phyloP scores from a whole-genome alignment of 2,888 invertebrate genomes.

The Lasioglossum lativentre region DNA sequence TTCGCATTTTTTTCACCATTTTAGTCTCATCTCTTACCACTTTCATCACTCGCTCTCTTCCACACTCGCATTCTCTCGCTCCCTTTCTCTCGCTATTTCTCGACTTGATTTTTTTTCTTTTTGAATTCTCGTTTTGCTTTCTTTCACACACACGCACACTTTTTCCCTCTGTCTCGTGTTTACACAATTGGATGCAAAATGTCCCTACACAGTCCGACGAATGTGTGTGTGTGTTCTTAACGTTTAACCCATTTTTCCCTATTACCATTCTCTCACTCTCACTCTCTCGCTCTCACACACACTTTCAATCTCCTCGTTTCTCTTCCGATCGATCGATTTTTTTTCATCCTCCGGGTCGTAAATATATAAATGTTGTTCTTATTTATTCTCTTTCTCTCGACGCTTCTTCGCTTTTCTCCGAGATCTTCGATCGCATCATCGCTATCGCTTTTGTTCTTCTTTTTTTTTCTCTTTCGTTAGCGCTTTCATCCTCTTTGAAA shows the following conservation, averaged over 20 bases:
- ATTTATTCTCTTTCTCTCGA: constrained; percentile 38
- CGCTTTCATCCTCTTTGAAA: constrained; percentile 37
- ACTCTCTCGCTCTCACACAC: neutral
- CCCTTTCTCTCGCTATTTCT: constrained; percentile 57
- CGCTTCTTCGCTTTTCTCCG: constrained; percentile 38
- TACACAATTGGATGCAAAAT: constrained; percentile 84
- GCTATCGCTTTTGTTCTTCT: constrained; percentile 15
- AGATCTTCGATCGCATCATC: constrained; percentile 36
- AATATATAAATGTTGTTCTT: constrained; percentile 21
- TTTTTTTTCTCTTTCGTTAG: constrained; percentile 39
- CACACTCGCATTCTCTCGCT: constrained; percentile 32
- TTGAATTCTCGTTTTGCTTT: constrained; percentile 49
- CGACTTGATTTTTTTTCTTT: constrained; percentile 51
- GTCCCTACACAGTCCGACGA: constrained; percentile 83
- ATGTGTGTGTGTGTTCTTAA: constrained; percentile 77
- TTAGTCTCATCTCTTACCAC: constrained; percentile 62
- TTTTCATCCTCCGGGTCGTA: constrained; percentile 35
- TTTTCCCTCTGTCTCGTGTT: constrained; percentile 67
- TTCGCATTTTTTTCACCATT: constrained; percentile 58
- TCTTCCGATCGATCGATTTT: constrained; percentile 20
- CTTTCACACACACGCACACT: constrained; percentile 71
- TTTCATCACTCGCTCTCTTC: constrained; percentile 56
- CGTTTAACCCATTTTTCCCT: constrained; percentile 61
- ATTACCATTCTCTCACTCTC: neutral
- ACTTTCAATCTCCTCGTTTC: neutral